Base-by-base conservation (phyloP, 2,113 vertebrate species). In the Esox niger region DNA sequence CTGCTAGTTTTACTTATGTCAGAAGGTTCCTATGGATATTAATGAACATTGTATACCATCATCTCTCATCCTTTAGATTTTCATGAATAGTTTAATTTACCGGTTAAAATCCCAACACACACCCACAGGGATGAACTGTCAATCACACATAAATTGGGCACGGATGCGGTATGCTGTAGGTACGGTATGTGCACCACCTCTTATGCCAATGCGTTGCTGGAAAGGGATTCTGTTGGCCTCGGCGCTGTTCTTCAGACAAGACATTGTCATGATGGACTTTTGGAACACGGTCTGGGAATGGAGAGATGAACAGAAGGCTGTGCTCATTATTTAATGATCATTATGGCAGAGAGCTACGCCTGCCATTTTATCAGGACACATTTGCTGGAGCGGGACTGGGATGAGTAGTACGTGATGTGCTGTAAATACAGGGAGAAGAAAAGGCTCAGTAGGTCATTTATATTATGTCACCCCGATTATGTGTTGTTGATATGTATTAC, bases 231-330 rank as follows among this genome's bases (percentile, higher is more conserved):
- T 71, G 77, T 78, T 80, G 75, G 31, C 75, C 27, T 3, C 72
- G 69, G 77, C 74, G 52, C 49, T 78, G 73, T 35, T 71, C 38
- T 38, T 43, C 57, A 47, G 58, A 60, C 68, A 49, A 68, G 70
- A 77, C 67, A 32, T 52, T 7, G 27, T 27, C 52, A 60, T 73
- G 79, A 85, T 82, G 78, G 82, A 80, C 74, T 80, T 56, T 71
- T 35, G 56, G 72, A 74, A n/a, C 43, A 63, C 68, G 67, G 66
- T 56, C 62, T 77, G 54, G 52, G 33, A n/a, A 64, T 64, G 17
- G 66, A 49, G 68, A 60, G 64, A 80, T 69, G 62, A 81, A 79
- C 70, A 70, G 66, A 43, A 59, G 26, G 32, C 27, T 47, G 29
- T 11, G 52, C 70, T 79, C 56, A 71, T 84, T 77, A 75, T 81